These are phyloP conservation scores for Beaufortia kweichowensis DNA, from an alignment of 2,113 vertebrate species.

Conservation along the genomic window DNA sequence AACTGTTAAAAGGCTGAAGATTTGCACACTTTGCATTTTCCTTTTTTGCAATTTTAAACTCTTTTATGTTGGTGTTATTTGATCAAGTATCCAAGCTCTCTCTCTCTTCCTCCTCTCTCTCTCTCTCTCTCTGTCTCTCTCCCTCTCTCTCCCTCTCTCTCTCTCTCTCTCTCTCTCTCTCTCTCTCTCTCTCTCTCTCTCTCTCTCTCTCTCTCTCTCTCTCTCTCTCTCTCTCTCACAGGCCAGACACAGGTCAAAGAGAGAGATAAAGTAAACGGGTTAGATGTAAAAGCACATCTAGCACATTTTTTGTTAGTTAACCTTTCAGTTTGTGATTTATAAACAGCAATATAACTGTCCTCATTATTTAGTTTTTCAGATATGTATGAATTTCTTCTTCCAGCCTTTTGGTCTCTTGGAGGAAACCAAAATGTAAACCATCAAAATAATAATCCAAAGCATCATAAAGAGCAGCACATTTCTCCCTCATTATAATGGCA, in stretches of 20 bases:
- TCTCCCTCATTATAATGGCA: slow-evolving; percentile 1
- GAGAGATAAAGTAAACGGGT: slow-evolving; percentile 1
- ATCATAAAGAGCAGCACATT: background rate
- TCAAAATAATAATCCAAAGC: slow-evolving; percentile 8
- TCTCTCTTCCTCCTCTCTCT: too few relatives aligned
- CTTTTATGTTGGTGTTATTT: too few relatives aligned
- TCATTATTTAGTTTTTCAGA: background rate
- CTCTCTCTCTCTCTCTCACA: background rate
- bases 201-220: slow-evolving; percentile 2
- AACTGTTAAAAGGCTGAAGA: too few relatives aligned
- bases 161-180: too few relatives aligned
- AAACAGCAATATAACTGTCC: background rate
- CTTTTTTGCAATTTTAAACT: too few relatives aligned
- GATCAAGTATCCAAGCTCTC: too few relatives aligned
- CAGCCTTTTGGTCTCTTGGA: background rate
- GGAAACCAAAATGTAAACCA: background rate
- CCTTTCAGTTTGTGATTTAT: background rate
- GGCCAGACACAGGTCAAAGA: background rate
- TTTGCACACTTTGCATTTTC: too few relatives aligned
- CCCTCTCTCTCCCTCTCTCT: too few relatives aligned
- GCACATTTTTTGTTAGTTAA: background rate
- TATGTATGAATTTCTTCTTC: background rate
- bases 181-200: too few relatives aligned
- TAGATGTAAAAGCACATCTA: background rate
- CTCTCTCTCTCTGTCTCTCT: too few relatives aligned